Conservation (phyloP, 2,113 vertebrate species). For the Zosterops lateralis region DNA sequence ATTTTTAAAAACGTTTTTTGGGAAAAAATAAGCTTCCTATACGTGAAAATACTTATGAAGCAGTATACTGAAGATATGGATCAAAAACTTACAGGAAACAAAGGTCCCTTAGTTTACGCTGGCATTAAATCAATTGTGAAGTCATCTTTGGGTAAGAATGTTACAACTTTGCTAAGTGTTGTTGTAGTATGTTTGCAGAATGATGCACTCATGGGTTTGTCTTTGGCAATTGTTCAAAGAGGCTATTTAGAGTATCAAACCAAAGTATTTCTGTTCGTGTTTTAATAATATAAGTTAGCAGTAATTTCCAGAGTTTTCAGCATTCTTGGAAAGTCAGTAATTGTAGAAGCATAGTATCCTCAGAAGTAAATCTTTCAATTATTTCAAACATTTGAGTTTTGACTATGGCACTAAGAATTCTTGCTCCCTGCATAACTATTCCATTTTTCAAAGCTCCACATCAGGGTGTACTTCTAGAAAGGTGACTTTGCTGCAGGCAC, state of each 20-base stretch:
- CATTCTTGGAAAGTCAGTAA: neutral
- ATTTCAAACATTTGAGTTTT: neutral
- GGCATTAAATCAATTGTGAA: conserved; percentile 97
- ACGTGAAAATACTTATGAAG: conserved; percentile 91
- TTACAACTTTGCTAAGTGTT: conserved; percentile 4
- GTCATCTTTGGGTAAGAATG: conserved; percentile 88
- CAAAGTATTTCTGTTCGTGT: neutral
- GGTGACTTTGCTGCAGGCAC: neutral
- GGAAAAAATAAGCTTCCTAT: conserved; percentile 80
- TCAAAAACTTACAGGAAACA: conserved; percentile 89
- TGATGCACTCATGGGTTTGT: neutral
- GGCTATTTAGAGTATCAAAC: neutral
- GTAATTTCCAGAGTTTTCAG: neutral
- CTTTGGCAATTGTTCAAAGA: neutral
- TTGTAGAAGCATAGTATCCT: neutral
- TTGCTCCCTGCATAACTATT: neutral
- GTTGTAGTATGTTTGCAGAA: neutral
- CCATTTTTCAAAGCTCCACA: neutral
- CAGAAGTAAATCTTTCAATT: neutral
- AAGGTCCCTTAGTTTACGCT: conserved; percentile 89
- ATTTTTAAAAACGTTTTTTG: neutral
- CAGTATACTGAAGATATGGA: conserved; percentile 94
- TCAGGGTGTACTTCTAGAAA: neutral
- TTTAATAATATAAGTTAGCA: neutral
- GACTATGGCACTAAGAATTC: neutral